These are phyloP conservation scores for Sphecodes monilicornis DNA, from an alignment of 2,888 invertebrate species.

Conservation along the genomic window DNA sequence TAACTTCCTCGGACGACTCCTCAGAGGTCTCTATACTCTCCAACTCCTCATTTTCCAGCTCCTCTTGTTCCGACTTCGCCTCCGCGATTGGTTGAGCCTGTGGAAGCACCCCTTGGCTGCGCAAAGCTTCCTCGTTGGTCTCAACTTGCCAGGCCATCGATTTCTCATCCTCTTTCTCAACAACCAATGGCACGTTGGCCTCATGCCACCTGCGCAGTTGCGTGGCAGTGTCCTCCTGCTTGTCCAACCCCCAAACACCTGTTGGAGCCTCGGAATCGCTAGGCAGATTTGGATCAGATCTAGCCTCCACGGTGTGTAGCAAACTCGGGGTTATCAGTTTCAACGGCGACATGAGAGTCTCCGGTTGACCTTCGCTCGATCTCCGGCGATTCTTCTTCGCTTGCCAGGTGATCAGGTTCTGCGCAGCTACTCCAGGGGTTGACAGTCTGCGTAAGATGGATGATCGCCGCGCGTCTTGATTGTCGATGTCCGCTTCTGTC, in stretches of 20 bases:
- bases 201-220: conserved; percentile 75
- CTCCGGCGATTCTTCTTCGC: conserved; percentile 76
- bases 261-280: conserved; percentile 55
- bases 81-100: conserved; percentile 11
- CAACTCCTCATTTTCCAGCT: conserved; percentile 54
- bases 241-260: conserved; percentile 55
- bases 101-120: background rate
- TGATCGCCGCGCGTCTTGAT: conserved; percentile 37
- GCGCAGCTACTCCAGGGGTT: conserved; percentile 82
- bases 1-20: conserved; percentile 73
- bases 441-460: conserved; percentile 85
- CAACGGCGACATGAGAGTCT: conserved; percentile 51
- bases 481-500: background rate
- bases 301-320: conserved; percentile 62
- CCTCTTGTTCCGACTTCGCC: conserved; percentile 26
- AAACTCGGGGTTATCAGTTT: conserved; percentile 60
- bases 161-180: conserved; percentile 49
- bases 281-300: conserved; percentile 80
- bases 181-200: conserved; percentile 67
- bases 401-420: conserved; percentile 72
- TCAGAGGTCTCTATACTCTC: conserved; percentile 76
- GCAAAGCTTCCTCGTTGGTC: conserved; percentile 10
- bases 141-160: conserved; percentile 48
- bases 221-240: conserved; percentile 56
- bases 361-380: conserved; percentile 80